Evolutionary conservation across 2,113 vertebrate genomes (phyloP).

Genomic region (Pterophyllum scalare): DNA sequence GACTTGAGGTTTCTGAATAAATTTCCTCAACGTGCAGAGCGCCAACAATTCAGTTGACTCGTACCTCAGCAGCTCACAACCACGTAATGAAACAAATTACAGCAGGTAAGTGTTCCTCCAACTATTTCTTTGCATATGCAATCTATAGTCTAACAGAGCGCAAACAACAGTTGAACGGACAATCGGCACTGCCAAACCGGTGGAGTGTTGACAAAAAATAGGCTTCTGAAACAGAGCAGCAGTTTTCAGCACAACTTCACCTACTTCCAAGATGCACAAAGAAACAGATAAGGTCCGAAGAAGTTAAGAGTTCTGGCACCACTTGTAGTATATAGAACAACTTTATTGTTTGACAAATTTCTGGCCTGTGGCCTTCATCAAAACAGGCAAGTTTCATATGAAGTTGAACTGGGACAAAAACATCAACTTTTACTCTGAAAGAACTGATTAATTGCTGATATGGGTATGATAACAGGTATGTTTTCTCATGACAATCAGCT

Average conservation of each 20-base stretch:
- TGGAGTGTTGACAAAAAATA: not conserved
- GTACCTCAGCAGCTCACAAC: not conserved
- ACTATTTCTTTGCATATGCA: not conserved
- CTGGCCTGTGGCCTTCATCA: not conserved
- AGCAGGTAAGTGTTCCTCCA: not conserved
- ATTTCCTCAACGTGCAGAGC: too few species aligned
- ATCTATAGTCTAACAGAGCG: not conserved
- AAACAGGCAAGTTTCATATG: not conserved
- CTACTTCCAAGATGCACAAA: not conserved
- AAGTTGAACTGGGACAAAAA: not conserved
- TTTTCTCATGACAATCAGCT: not conserved
- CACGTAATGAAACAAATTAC: not conserved
- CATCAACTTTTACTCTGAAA: not conserved
- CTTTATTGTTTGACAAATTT: not conserved
- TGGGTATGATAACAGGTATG: not conserved
- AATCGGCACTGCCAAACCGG: not conserved
- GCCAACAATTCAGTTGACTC: not conserved
- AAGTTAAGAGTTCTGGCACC: not conserved
- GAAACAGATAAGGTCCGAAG: not conserved
- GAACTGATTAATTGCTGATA: not conserved
- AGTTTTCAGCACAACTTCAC: not conserved
- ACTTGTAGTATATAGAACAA: not conserved
- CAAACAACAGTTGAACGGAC: not conserved
- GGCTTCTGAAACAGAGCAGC: not conserved
- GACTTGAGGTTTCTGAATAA: too few species aligned